Evolutionary conservation across 2,888 invertebrate genomes (phyloP).

Genomic region (Allolobophora icterica): DNA sequence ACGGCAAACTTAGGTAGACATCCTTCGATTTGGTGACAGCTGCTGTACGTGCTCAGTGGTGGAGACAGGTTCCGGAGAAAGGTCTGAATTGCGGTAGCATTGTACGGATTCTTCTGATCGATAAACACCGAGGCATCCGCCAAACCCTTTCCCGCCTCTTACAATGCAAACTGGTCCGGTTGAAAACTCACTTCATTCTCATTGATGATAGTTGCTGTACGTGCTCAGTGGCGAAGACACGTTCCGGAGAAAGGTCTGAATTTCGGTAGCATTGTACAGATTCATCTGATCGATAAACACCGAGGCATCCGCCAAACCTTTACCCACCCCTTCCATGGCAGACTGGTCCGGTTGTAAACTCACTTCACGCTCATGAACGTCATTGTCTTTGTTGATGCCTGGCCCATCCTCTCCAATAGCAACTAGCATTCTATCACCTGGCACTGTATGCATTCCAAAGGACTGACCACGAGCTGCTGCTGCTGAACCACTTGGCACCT

Average conservation of each 20-base stretch:
- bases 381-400: not conserved
- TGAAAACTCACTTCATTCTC: too few relatives aligned
- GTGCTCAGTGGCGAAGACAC: conserved; percentile 56
- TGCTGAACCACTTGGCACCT: not conserved
- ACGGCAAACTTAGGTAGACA: conserved; percentile 31
- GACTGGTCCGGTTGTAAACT: conserved; percentile 26
- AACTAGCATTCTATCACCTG: not conserved
- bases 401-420: not conserved
- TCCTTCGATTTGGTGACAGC: conserved; percentile 48
- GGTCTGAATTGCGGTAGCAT: too few relatives aligned
- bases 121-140: too few relatives aligned
- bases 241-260: conserved; percentile 75
- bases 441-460: not conserved
- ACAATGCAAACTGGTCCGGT: too few relatives aligned
- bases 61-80: too few relatives aligned
- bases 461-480: not conserved
- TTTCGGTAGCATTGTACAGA: conserved; percentile 80
- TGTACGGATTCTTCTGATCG: too few relatives aligned
- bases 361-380: not conserved
- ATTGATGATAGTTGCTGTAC: too few relatives aligned
- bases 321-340: not conserved
- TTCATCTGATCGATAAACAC: conserved; percentile 67
- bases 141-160: too few relatives aligned
- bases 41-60: too few relatives aligned
- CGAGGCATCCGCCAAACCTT: conserved; percentile 49